Evolutionary conservation across 2,113 vertebrate species (phyloP).

Genomic region (Solenodon paradoxus): DNA sequence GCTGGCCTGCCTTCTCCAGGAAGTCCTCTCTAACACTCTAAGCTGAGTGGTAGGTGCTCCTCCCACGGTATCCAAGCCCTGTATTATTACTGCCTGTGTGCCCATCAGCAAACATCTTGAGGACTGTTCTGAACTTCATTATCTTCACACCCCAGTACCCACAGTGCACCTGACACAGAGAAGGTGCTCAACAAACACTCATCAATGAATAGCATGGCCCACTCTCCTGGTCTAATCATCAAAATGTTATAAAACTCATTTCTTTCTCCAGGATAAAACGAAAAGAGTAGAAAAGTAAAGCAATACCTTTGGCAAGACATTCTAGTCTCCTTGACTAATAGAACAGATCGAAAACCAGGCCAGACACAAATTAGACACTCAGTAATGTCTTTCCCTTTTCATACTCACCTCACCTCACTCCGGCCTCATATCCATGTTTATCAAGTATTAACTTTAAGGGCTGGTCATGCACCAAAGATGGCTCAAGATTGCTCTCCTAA

Average conservation of each 20-base stretch:
- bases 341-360: not conserved
- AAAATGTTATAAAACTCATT: not conserved
- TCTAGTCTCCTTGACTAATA: not conserved
- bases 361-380: not conserved
- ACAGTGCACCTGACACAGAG: not conserved
- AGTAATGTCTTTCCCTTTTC: not conserved
- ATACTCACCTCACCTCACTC: not conserved
- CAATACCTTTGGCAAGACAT: not conserved
- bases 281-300: constrained; percentile 16
- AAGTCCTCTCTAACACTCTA: not conserved
- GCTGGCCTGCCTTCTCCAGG: not conserved
- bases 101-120: not conserved
- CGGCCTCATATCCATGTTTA: not conserved
- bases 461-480: not conserved
- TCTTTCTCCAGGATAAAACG: constrained; percentile 5
- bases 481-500: not conserved
- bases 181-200: not conserved
- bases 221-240: not conserved
- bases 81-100: not conserved
- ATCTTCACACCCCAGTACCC: not conserved
- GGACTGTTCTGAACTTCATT: not conserved
- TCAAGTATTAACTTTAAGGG: not conserved
- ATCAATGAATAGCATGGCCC: not conserved
- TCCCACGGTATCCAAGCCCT: not conserved
- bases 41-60: not conserved